Percentiles rank a stretch among this genome's conserved stretches.
phyloP scores from a whole-genome alignment of 2,113 vertebrate species.

The Macroglossus sobrinus region DNA sequence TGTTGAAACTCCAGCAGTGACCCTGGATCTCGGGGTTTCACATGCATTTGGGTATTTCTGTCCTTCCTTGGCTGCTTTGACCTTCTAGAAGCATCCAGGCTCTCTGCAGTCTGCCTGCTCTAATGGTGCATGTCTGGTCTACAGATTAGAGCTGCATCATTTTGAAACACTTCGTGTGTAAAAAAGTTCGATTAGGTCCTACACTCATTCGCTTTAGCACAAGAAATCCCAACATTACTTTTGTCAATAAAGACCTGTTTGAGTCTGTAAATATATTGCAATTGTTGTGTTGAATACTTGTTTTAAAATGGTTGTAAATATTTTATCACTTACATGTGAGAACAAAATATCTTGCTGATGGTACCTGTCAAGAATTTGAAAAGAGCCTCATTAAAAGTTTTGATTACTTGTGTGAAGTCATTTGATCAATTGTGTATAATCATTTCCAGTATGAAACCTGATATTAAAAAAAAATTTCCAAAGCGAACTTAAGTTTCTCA shows the following conservation, averaged over 20 bases:
- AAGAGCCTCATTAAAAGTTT: conserved; percentile 49
- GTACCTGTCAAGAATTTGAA: conserved; percentile 47
- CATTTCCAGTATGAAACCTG: conserved; percentile 44
- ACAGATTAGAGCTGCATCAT: background rate
- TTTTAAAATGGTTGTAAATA: conserved; percentile 28
- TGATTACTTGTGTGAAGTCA: conserved; percentile 29
- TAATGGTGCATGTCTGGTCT: background rate
- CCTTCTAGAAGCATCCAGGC: background rate
- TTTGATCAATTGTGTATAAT: conserved; percentile 52
- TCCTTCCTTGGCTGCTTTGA: background rate
- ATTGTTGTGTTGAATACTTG: conserved; percentile 18
- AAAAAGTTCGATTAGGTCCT: background rate
- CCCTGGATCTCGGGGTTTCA: background rate
- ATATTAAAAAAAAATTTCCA: conserved; percentile 40
- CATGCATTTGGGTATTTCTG: background rate
- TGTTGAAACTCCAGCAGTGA: background rate
- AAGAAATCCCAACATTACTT: background rate
- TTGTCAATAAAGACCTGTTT: background rate
- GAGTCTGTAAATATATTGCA: conserved; percentile 38
- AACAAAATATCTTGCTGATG: conserved; percentile 26
- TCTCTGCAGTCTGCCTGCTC: background rate
- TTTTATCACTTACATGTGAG: background rate
- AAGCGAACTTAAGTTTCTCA: conserved; percentile 57
- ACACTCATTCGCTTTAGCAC: background rate
- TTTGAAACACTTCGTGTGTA: background rate